Evolutionary conservation across 2,888 invertebrate species (phyloP).

Genomic region (Epistrophe eligans): DNA sequence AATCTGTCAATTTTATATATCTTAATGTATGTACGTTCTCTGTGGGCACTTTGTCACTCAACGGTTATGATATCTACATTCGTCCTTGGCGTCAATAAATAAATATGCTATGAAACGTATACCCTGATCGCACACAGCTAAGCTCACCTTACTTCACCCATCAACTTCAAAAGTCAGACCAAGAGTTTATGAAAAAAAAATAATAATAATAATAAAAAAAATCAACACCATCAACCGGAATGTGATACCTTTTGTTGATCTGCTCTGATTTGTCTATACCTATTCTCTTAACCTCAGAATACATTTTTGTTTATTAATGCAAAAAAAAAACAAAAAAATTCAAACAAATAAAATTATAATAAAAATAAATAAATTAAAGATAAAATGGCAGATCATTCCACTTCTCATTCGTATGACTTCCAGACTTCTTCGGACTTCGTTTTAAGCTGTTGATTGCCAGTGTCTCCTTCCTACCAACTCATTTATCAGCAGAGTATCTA

Average conservation of each 20-base stretch:
- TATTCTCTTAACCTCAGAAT: slow-evolving; percentile 38
- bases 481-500: slow-evolving; percentile 32
- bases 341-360: slow-evolving; percentile 22
- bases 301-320: slow-evolving; percentile 69
- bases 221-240: slow-evolving; percentile 36
- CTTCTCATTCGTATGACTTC: slow-evolving; percentile 57
- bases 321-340: slow-evolving; percentile 46
- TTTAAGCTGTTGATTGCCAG: slow-evolving; percentile 20
- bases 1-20: slow-evolving; percentile 62
- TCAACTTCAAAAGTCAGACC: slow-evolving; percentile 21
- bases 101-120: slow-evolving; percentile 22
- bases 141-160: slow-evolving; percentile 58
- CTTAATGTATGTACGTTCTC: slow-evolving; percentile 16
- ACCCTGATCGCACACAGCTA: slow-evolving; percentile 24
- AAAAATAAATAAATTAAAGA: slow-evolving; percentile 57
- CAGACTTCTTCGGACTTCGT: slow-evolving; percentile 40
- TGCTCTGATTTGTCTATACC: slow-evolving; percentile 62
- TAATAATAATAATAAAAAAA: not conserved
- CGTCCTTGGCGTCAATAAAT: slow-evolving; percentile 65
- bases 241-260: slow-evolving; percentile 66
- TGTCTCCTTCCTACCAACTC: slow-evolving; percentile 1
- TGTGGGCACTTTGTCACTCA: slow-evolving; percentile 65
- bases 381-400: slow-evolving; percentile 68
- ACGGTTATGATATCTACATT: slow-evolving; percentile 68
- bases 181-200: not conserved